Percentiles rank a stretch among this genome's conserved stretches.
Conservation (phyloP, 2,797 vertebrate genomes). For the Micromesistius poutassou region DNA sequence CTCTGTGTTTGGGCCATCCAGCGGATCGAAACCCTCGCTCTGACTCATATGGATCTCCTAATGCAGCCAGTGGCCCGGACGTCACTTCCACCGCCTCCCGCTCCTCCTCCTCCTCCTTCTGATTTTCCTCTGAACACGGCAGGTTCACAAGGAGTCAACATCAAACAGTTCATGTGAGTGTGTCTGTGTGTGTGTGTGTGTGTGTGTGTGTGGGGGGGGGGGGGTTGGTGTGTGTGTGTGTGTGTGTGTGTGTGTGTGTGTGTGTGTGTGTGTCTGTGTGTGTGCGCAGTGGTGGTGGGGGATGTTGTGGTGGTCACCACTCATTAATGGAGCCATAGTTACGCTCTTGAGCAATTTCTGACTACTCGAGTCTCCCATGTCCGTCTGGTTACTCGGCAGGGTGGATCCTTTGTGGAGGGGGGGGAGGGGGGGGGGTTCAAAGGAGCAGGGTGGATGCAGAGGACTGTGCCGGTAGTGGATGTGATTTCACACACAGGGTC, state of each 20-base stretch:
- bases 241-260: too few relatives aligned
- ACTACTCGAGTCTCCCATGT: neutral
- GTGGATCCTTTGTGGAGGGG: too few relatives aligned
- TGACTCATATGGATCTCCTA: neutral
- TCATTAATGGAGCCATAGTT: neutral
- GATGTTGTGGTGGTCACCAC: neutral
- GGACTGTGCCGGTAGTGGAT: constrained; percentile 10
- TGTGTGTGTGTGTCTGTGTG: too few relatives aligned
- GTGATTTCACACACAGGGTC: constrained; percentile 31
- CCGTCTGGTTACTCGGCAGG: neutral
- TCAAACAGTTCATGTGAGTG: neutral
- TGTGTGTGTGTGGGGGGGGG: too few relatives aligned
- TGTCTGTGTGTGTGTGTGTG: neutral
- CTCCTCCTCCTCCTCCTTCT: too few relatives aligned
- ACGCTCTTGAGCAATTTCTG: neutral
- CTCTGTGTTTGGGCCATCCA: neutral
- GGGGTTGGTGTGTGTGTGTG: too few relatives aligned
- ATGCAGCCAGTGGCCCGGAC: neutral
- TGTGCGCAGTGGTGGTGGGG: too few relatives aligned
- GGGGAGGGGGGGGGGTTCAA: constrained; percentile 23
- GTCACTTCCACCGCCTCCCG: neutral
- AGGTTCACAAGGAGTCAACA: neutral
- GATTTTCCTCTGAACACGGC: neutral
- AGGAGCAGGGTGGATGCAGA: constrained; percentile 32
- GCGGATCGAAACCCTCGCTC: neutral